Conservation (phyloP, 2,113 vertebrate genomes). For the Patagioenas fasciata region DNA sequence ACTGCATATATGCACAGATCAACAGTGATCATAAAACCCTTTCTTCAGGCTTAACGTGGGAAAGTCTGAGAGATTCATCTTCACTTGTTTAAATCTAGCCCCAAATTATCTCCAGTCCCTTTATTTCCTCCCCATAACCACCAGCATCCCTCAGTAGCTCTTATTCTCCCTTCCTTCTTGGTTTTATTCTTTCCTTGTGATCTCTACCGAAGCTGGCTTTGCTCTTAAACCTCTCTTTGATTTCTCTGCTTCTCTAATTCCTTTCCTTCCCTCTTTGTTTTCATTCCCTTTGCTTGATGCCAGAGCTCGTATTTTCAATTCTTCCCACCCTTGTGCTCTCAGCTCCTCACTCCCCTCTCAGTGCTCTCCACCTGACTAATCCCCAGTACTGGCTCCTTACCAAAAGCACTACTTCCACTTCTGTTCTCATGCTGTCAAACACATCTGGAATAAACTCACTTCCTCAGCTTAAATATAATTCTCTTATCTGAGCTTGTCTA, state of each 20-base stretch:
- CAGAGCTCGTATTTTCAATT: conserved; percentile 61
- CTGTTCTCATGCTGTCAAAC: conserved; percentile 69
- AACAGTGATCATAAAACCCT: not conserved
- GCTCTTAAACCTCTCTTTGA: conserved; percentile 63
- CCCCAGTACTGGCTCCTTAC: conserved; percentile 57
- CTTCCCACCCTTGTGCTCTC: conserved; percentile 55
- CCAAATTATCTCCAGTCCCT: conserved; percentile 26
- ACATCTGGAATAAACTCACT: conserved; percentile 67
- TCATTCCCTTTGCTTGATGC: conserved; percentile 61
- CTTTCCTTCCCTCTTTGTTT: conserved; percentile 67
- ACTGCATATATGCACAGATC: not conserved
- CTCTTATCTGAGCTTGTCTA: conserved; percentile 48
- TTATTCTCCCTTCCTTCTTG: conserved; percentile 34
- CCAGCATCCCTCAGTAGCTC: not conserved
- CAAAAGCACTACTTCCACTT: conserved; percentile 60
- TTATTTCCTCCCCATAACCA: conserved; percentile 37
- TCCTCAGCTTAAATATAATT: conserved; percentile 54
- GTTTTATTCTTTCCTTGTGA: conserved; percentile 60
- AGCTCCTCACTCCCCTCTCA: conserved; percentile 46
- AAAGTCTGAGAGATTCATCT: conserved; percentile 38
- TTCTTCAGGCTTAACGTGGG: conserved; percentile 20
- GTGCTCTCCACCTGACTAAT: conserved; percentile 68
- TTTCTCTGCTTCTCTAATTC: conserved; percentile 66
- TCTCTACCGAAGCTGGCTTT: conserved; percentile 66
- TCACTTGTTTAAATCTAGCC: not conserved